phyloP scores from a whole-genome alignment of 92 coral and sea anemone genomes.

The Scolanthus callimorphus region DNA sequence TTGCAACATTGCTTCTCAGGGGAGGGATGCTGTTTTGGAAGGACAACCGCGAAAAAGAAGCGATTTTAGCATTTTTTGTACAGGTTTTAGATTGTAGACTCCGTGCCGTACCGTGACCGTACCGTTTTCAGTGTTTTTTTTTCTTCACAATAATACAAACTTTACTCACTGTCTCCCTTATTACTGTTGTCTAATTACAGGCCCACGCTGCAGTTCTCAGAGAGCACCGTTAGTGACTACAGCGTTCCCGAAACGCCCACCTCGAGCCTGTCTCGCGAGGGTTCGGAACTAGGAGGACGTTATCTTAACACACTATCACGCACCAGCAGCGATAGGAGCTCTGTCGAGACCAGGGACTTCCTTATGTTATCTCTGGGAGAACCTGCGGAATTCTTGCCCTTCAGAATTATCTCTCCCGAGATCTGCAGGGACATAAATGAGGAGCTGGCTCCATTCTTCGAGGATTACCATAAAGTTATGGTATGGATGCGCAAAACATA shows the following conservation, averaged over 20 bases:
- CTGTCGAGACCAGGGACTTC: constrained; percentile 60
- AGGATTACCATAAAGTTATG: constrained; percentile 82
- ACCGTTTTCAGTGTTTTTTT: no score
- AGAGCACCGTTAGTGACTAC: constrained; percentile 50
- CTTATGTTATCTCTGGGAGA: constrained; percentile 77
- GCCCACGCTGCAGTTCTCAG: constrained; percentile 57
- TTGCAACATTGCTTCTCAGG: no score
- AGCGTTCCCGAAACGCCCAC: constrained; percentile 49
- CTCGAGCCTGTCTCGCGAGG: constrained; percentile 39
- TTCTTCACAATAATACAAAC: no score
- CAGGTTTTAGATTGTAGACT: no score
- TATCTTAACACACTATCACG: constrained; percentile 49
- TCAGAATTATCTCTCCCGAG: constrained; percentile 77
- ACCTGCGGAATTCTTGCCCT: constrained; percentile 70
- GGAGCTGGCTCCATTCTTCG: constrained; percentile 64
- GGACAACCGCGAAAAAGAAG: no score
- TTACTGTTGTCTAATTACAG: no score
- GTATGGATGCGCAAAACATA: no score
- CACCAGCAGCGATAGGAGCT: constrained; percentile 86
- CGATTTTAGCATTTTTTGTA: no score
- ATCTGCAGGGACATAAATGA: constrained; percentile 68
- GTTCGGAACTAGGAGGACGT: constrained; percentile 27
- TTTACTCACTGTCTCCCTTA: no score
- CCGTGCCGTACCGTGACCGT: no score
- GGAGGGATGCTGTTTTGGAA: no score